Evolutionary conservation across 2,888 invertebrate species (phyloP).

Genomic region (Tenthredo livida): DNA sequence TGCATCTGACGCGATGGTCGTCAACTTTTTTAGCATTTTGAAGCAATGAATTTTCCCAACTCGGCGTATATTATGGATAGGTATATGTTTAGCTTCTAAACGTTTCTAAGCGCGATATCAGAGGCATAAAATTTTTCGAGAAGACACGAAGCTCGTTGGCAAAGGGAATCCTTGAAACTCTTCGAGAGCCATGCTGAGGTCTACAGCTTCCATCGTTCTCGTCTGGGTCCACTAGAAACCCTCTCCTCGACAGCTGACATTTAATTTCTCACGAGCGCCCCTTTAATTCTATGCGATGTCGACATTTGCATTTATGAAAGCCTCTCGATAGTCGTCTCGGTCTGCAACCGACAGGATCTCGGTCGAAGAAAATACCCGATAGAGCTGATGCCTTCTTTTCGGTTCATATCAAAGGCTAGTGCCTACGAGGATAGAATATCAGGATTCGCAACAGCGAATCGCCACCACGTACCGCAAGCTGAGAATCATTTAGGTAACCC

Average conservation of each 20-base stretch:
- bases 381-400: background rate
- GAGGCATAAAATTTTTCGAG: background rate
- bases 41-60: background rate
- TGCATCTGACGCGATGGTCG: background rate
- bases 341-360: background rate
- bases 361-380: background rate
- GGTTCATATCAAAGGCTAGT: background rate
- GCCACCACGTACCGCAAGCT: too few species aligned
- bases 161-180: constrained; percentile 26
- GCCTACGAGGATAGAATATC: background rate
- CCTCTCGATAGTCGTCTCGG: constrained; percentile 12
- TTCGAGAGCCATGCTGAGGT: background rate
- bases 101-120: background rate
- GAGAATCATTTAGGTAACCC: too few species aligned
- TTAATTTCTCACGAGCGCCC: constrained; percentile 42
- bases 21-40: background rate
- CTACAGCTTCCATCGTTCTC: constrained; percentile 2
- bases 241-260: constrained; percentile 40
- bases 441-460: too few species aligned
- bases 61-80: background rate
- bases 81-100: too few species aligned
- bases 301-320: constrained; percentile 47
- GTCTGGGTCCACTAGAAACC: constrained; percentile 23
- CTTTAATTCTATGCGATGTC: constrained; percentile 23
- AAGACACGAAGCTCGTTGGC: constrained; percentile 13